Evolutionary conservation across 2,888 invertebrate species (phyloP).

Genomic region (Chloromyia formosa): DNA sequence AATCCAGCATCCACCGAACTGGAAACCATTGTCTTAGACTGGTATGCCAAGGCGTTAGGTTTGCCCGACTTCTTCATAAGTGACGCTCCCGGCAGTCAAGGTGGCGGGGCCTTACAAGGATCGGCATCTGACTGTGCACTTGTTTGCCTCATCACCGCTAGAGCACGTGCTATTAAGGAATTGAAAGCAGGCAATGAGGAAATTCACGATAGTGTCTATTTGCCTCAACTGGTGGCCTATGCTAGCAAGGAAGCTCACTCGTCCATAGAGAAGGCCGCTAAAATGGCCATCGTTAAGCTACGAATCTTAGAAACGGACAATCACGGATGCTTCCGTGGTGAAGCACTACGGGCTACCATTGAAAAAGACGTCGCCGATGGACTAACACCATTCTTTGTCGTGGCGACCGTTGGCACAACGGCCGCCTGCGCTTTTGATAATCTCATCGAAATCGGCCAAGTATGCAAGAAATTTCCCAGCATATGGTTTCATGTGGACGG

Average conservation of each 20-base stretch:
- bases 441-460: slow-evolving; percentile 78
- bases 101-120: slow-evolving; percentile 84
- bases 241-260: slow-evolving; percentile 79
- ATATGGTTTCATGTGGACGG: slow-evolving; percentile 91
- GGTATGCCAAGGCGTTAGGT: slow-evolving; percentile 80
- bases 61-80: slow-evolving; percentile 74
- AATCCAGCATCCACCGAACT: slow-evolving; percentile 88
- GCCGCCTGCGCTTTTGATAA: slow-evolving; percentile 86
- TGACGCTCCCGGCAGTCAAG: slow-evolving; percentile 64
- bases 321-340: slow-evolving; percentile 72
- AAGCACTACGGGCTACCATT: slow-evolving; percentile 70
- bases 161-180: slow-evolving; percentile 74
- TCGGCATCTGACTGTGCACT: slow-evolving; percentile 86
- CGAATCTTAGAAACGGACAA: slow-evolving; percentile 77
- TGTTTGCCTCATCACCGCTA: slow-evolving; percentile 79
- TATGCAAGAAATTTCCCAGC: slow-evolving; percentile 69
- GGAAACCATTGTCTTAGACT: slow-evolving; percentile 83
- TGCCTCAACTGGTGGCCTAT: slow-evolving; percentile 81
- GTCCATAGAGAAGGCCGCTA: slow-evolving; percentile 81
- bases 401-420: slow-evolving; percentile 84
- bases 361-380: slow-evolving; percentile 78
- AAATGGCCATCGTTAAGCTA: slow-evolving; percentile 78
- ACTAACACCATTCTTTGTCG: slow-evolving; percentile 84
- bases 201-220: slow-evolving; percentile 73
- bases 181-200: slow-evolving; percentile 67